Evolutionary conservation across 2,888 invertebrate genomes (phyloP), one percentile per base, ranked within the genome.

Genomic region (Timema podura): DNA sequence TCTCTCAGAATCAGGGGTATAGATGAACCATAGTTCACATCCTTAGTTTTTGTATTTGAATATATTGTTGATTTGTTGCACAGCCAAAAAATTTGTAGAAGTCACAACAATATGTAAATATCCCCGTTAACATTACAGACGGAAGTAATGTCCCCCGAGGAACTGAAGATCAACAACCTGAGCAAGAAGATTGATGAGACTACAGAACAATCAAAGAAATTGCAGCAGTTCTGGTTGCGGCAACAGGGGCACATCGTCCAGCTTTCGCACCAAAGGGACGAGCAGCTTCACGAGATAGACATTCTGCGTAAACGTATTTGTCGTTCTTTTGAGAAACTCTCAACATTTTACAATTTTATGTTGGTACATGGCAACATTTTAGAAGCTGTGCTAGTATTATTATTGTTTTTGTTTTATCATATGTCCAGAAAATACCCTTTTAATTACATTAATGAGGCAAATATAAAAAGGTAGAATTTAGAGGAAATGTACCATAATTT

Each of bases 151-250:
- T 82, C 82, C 47, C 87, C 88, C 0, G 82, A 85, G 76, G 87
- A 90, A 78, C 79, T 86, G 49, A 86, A 89, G 78, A 88, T 92
- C 30, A 83, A 83, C 7, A 85, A 86, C 71, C 76, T 91, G 73
- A 91, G 92, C 77, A 86, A 49, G 75, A 84, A 85, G 70, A 89
- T 92, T 69, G 84, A 84, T 61, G 81, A 85, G 44, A 80, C 86
- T 3, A 86, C 88, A 64, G 85, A 85, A 72, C 85, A 86, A 76
- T 89, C 89, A 15, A 87, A 89, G 75, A 81, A 84, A 66, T 79
- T 88, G 76, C 91, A 93, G 79, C 86, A 88, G 75, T 87, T 88
- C 79, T 93, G 93, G 93, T 81, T 93, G 74, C 85, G 91, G 66
- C 86, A 90, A 74, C 92, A 93, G 79, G 88, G 88, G 0, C 88